Conservation (phyloP, 2,888 invertebrate genomes). For the Melikaiella ostensackeni region DNA sequence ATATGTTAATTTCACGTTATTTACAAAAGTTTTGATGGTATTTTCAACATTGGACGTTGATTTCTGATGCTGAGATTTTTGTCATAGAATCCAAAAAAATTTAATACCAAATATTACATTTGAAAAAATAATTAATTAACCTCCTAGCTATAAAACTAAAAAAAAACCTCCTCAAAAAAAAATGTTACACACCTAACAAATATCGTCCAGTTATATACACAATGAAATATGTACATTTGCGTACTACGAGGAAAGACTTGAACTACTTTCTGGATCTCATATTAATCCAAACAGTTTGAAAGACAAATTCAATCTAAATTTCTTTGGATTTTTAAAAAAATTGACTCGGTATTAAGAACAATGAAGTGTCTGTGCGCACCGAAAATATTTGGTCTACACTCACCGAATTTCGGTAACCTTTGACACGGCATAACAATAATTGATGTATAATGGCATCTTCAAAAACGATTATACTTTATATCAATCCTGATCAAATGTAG, state of each 20-base stretch:
- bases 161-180: background rate
- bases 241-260: background rate
- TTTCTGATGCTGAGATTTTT: background rate
- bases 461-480: background rate
- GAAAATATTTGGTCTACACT: too few species aligned
- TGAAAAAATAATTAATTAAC: too few species aligned
- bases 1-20: background rate
- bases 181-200: background rate
- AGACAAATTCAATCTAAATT: conserved; percentile 1
- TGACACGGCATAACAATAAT: background rate
- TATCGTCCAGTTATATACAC: background rate
- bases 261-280: conserved; percentile 6
- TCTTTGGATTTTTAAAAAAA: background rate
- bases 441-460: conserved; percentile 7
- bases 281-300: conserved; percentile 1
- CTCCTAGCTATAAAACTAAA: background rate
- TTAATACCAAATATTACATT: too few species aligned
- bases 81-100: too few species aligned
- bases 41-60: background rate
- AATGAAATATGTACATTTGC: background rate
- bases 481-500: background rate
- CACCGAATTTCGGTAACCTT: too few species aligned
- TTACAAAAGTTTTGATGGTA: background rate
- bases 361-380: too few species aligned
- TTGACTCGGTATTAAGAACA: background rate